Evolutionary conservation across 2,113 vertebrate species (phyloP).

Genomic region (Semicossyphus pulcher): DNA sequence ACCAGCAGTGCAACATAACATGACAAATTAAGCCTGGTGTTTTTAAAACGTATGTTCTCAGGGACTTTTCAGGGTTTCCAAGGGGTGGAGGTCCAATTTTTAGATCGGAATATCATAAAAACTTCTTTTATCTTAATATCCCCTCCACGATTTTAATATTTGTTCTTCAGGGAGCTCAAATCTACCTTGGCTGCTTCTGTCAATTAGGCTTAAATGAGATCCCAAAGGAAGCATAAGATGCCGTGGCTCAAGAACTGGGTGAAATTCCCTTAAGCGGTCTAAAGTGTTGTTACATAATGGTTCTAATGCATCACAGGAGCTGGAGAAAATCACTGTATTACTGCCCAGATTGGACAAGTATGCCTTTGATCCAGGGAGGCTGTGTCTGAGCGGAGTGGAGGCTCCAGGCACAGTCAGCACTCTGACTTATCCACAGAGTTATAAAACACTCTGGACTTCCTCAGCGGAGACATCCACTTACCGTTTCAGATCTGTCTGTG

Average conservation of each 20-base stretch:
- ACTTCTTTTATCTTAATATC: neutral
- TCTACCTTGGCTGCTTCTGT: constrained; percentile 41
- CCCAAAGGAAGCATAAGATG: constrained; percentile 29
- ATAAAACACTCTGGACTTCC: constrained; percentile 25
- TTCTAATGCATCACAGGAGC: constrained; percentile 62
- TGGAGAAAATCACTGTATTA: constrained; percentile 57
- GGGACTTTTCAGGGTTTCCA: neutral
- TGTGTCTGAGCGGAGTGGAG: constrained; percentile 23
- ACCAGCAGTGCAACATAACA: neutral
- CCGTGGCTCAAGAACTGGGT: constrained; percentile 38
- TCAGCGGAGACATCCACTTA: constrained; percentile 4
- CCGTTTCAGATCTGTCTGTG: constrained; percentile 4
- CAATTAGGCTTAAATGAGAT: constrained; percentile 6
- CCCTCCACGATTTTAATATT: neutral
- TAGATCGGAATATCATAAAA: neutral
- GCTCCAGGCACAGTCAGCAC: constrained; percentile 40
- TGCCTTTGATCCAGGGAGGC: constrained; percentile 61
- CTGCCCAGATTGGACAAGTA: constrained; percentile 64
- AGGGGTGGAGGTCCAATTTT: neutral
- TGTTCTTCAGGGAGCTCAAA: constrained; percentile 1
- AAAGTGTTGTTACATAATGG: constrained; percentile 64
- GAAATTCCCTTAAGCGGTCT: constrained; percentile 33
- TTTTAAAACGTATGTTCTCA: neutral
- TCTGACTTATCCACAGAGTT: constrained; percentile 13
- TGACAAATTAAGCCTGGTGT: neutral